These are phyloP conservation scores for Ciconia nigra DNA, from an alignment of 2,797 vertebrate genomes.

Conservation along the genomic window DNA sequence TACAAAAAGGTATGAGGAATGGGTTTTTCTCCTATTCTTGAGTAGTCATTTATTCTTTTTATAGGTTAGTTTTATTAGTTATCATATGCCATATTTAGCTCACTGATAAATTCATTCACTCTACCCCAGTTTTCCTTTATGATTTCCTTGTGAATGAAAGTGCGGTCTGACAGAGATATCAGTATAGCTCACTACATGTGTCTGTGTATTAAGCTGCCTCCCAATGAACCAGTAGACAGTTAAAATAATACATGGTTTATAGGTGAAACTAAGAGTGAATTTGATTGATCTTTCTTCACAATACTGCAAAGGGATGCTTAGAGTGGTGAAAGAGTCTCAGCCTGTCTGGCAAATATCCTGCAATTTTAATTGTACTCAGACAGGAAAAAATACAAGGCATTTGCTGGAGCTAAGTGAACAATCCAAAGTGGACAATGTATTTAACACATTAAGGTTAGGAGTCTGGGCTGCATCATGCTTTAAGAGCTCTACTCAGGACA, in stretches of 20 bases:
- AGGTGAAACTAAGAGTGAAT: neutral
- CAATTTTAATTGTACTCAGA: constrained; percentile 25
- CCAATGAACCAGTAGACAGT: neutral
- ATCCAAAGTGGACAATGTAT: constrained; percentile 24
- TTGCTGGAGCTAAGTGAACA: constrained; percentile 29
- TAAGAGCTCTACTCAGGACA: neutral
- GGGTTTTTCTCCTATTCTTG: neutral
- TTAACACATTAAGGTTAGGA: constrained; percentile 14
- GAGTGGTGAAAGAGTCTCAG: neutral
- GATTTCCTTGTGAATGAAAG: neutral
- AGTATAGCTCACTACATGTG: neutral
- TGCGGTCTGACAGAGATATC: neutral
- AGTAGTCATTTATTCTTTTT: neutral
- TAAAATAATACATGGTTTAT: neutral
- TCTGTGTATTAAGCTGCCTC: neutral
- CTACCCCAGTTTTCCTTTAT: neutral
- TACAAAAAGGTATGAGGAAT: neutral
- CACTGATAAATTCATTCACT: neutral
- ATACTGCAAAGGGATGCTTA: neutral
- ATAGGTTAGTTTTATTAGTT: neutral
- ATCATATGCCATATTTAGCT: neutral
- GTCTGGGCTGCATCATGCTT: constrained; percentile 23
- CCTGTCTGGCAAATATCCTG: constrained; percentile 38
- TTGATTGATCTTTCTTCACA: neutral
- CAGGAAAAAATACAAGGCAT: constrained; percentile 23